Base-by-base conservation (phyloP, 1,140 invertebrate species). In the Procambarus virginalis region DNA sequence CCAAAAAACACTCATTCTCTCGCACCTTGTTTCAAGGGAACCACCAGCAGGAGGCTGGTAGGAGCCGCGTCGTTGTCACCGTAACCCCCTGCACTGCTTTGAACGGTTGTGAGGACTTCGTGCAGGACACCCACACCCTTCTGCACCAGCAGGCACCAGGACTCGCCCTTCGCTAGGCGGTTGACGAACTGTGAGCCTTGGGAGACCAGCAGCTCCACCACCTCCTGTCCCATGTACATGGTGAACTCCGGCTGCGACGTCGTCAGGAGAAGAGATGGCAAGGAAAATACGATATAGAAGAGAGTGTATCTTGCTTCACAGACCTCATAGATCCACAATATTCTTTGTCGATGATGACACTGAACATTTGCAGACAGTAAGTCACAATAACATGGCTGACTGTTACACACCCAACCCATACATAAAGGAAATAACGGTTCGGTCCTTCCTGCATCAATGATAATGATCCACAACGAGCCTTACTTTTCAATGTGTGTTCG, bases 211-310 rank as follows among this genome's bases (percentile, higher is more conserved):
- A 85, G 75, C 49, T 75, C n/a, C 48, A 68, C 60, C n/a, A 86
- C 84, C 58, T 86, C 64, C 45, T 6, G 76, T 10, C 83, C 84
- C 55, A 91, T 48, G 87, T 48, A 89, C 64, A 64, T 49, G 17
- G 88, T 86, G 91, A 91, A 91, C 14, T 91, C 91, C 48, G 91
- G 91, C 91, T 91, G 70, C 4, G 34, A 51, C 12, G 68, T 12
- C 2, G 34, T 48, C 9, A 64, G 8, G 20, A 12, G 80, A 48
- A 64, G 34, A 48, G 34, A 55, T 1, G 51, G 6, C 12, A 9
- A 12, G 12, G 51, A 55, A 55, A 55, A 34, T 0, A 34, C 34
- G 34, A 34, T 34, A 34, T 34, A 34, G 34, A 34, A 34, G 34
- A 34, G 34, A 34, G 34, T 34, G 34, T 34, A 34, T 34, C 34